Conservation (phyloP, 2,888 invertebrate genomes). For the Reticulitermes lucifugus region DNA sequence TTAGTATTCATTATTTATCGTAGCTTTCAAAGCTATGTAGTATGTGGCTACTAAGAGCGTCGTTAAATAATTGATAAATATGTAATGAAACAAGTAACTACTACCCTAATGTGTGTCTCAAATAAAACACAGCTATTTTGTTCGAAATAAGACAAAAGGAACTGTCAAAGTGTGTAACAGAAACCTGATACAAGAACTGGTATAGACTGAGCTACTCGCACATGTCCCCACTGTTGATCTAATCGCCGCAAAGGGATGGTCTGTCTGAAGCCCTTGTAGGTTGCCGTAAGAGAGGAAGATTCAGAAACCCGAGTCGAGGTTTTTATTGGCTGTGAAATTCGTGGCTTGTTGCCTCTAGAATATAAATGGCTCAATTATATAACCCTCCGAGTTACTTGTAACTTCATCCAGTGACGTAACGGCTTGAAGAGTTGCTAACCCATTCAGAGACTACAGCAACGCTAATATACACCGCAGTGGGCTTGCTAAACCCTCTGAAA, state of each 20-base stretch:
- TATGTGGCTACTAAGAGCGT: too few relatives aligned
- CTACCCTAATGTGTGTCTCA: neutral
- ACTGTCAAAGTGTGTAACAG: too few relatives aligned
- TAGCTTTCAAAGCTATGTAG: too few relatives aligned
- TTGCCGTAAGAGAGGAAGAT: constrained; percentile 22
- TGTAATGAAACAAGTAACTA: too few relatives aligned
- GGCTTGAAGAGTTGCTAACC: neutral
- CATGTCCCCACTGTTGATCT: neutral
- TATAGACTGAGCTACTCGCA: neutral
- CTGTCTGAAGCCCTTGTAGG: constrained; percentile 5
- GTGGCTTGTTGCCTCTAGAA: constrained; percentile 41
- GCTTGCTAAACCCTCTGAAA: too few relatives aligned
- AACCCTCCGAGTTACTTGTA: constrained; percentile 27
- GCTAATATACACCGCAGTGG: neutral
- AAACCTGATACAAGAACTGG: too few relatives aligned
- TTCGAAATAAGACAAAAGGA: too few relatives aligned
- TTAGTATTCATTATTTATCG: too few relatives aligned
- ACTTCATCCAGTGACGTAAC: constrained; percentile 27
- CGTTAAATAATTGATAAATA: too few relatives aligned
- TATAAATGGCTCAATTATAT: constrained; percentile 45
- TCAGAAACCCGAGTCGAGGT: constrained; percentile 40
- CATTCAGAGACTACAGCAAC: neutral
- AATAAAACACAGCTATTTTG: neutral
- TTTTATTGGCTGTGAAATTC: constrained; percentile 50
- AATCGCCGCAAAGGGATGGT: constrained; percentile 32